These are phyloP conservation scores for Glaucomys volans DNA, from an alignment of 2,113 vertebrate genomes.

Conservation along the genomic window DNA sequence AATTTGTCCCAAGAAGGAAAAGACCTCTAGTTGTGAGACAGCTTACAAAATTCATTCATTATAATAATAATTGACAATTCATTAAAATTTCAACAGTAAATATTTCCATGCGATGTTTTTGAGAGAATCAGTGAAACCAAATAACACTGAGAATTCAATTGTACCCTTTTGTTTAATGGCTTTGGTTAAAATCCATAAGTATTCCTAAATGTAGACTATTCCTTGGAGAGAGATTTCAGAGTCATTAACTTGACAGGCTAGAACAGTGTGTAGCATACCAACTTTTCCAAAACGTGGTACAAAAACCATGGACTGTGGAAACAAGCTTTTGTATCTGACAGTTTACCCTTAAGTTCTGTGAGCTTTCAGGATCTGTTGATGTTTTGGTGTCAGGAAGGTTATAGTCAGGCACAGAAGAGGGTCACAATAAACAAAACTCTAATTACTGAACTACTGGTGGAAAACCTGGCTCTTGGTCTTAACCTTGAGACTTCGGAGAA, in stretches of 20 bases:
- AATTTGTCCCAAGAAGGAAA: background rate
- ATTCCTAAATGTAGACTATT: background rate
- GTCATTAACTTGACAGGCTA: background rate
- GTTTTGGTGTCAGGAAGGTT: background rate
- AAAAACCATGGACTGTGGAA: background rate
- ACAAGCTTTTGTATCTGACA: background rate
- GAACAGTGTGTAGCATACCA: background rate
- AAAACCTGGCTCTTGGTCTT: background rate
- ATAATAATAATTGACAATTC: background rate
- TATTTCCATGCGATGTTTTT: background rate
- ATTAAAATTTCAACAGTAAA: conserved; percentile 38
- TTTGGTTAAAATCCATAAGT: background rate
- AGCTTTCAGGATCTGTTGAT: background rate
- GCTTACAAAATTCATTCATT: background rate
- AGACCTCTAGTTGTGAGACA: background rate
- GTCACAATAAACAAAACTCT: background rate
- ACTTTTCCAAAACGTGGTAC: background rate
- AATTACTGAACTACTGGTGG: background rate
- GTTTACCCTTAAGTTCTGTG: background rate
- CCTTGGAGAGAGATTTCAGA: background rate
- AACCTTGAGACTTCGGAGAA: background rate
- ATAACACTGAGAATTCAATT: background rate
- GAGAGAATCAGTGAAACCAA: background rate
- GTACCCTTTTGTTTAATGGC: background rate
- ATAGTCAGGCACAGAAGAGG: background rate